Percentiles rank a stretch among this genome's conserved stretches.
Conservation (phyloP, 2,888 invertebrate genomes). For the Clusia tigrina region DNA sequence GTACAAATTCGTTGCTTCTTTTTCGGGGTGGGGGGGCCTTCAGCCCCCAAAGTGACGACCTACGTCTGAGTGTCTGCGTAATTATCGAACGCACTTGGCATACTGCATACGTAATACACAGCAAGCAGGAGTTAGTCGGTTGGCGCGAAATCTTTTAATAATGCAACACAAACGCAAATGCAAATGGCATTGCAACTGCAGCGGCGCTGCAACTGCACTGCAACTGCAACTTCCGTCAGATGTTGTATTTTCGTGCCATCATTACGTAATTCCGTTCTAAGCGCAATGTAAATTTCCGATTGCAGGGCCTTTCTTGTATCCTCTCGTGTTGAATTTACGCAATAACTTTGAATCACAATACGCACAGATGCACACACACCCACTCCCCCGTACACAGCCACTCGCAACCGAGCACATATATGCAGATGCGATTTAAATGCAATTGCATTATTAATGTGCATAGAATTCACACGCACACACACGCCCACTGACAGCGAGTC, state of each 20-base stretch:
- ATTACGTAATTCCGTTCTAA: not conserved
- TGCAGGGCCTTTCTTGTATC: conserved; percentile 19
- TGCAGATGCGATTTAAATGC: not conserved
- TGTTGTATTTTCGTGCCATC: conserved; percentile 47
- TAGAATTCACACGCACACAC: not conserved
- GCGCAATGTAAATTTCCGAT: not conserved
- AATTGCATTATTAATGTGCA: conserved; percentile 7
- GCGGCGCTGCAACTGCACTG: too few relatives aligned
- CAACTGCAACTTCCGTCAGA: conserved; percentile 3
- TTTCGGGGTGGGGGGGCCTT: too few relatives aligned
- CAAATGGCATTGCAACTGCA: not conserved
- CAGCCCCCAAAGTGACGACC: too few relatives aligned
- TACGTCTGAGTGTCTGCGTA: too few relatives aligned
- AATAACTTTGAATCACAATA: not conserved
- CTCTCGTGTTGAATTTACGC: conserved; percentile 25
- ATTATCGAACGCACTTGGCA: not conserved
- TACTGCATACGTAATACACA: not conserved
- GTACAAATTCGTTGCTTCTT: too few relatives aligned
- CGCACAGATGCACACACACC: not conserved
- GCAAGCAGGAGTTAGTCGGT: too few relatives aligned
- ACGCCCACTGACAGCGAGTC: not conserved
- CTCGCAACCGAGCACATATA: conserved; percentile 4
- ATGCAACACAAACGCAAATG: not conserved
- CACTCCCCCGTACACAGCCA: too few relatives aligned
- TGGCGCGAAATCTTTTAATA: not conserved